A percentile compares a stretch with the other conserved stretches of the same genome.
phyloP scores from a whole-genome alignment of 1,140 invertebrate genomes.

The Tyrophagus putrescentiae region DNA sequence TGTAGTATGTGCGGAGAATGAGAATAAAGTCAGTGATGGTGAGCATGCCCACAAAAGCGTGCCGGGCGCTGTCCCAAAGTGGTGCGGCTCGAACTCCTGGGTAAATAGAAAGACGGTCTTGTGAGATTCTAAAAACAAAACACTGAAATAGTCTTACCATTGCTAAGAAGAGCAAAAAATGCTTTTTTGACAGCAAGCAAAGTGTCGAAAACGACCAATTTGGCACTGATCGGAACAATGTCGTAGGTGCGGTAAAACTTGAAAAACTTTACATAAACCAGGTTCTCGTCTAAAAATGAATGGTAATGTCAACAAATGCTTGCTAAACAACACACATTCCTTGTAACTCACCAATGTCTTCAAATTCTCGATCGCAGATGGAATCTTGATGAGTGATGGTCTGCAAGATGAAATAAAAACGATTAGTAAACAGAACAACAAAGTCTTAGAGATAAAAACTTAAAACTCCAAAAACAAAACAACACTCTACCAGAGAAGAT shows the following conservation, averaged over 20 bases:
- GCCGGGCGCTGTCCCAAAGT: constrained; percentile 80
- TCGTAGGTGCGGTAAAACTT: constrained; percentile 72
- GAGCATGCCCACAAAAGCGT: constrained; percentile 79
- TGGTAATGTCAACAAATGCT: constrained; percentile 16
- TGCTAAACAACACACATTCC: constrained; percentile 14
- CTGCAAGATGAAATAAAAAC: not conserved
- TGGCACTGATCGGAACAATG: constrained; percentile 94
- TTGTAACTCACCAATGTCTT: constrained; percentile 34
- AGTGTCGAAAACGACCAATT: constrained; percentile 98
- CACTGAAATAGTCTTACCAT: constrained; percentile 48
- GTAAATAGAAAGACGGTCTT: not conserved
- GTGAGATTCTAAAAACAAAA: constrained; percentile 3
- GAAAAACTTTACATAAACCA: constrained; percentile 97
- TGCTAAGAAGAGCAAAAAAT: constrained; percentile 95
- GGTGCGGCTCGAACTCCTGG: constrained; percentile 85
- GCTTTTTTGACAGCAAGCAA: constrained; percentile 81
- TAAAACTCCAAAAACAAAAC: constrained; percentile 2
- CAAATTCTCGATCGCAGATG: constrained; percentile 32
- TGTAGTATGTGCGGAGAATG: constrained; percentile 87
- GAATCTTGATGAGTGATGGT: constrained; percentile 20
- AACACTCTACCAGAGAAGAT: constrained; percentile 13
- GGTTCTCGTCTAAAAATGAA: constrained; percentile 65
- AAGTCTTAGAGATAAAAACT: too few species aligned
- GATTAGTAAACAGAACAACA: not conserved
- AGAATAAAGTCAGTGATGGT: constrained; percentile 99